Percentiles rank a stretch among this genome's conserved stretches.
Conservation (phyloP, 2,888 invertebrate genomes). For the Lepidocyrtinus sp. region DNA sequence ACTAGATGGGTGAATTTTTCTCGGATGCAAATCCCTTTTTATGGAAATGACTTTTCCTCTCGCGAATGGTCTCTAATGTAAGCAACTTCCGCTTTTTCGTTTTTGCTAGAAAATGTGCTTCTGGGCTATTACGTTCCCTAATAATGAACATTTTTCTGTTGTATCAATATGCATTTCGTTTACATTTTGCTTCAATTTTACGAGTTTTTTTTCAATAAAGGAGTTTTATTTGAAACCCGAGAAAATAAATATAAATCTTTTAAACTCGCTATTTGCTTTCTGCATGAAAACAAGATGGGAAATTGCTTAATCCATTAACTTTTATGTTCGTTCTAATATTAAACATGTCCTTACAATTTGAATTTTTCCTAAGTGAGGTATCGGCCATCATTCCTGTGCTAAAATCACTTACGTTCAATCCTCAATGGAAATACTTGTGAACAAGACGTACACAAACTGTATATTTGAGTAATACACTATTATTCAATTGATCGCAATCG, state of each 20-base stretch:
- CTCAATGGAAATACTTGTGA: too few species aligned
- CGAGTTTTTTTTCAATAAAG: not conserved
- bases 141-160: not conserved
- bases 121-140: not conserved
- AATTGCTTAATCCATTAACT: conserved; percentile 26
- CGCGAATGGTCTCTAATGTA: too few species aligned
- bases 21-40: not conserved
- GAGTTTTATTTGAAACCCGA: not conserved
- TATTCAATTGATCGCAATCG: too few species aligned
- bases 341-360: too few species aligned
- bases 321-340: not conserved
- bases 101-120: not conserved
- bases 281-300: conserved; percentile 4
- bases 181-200: not conserved
- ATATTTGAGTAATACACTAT: too few species aligned
- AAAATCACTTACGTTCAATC: too few species aligned
- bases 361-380: too few species aligned
- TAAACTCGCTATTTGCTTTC: not conserved
- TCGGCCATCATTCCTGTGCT: too few species aligned
- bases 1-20: not conserved
- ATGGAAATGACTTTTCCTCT: not conserved
- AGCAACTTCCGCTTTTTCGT: too few species aligned
- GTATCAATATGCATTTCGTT: conserved; percentile 6
- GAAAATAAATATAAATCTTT: not conserved
- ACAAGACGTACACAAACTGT: too few species aligned